These are phyloP conservation scores for Dipodomys ordii DNA, from an alignment of 2,113 vertebrate species.

Conservation along the genomic window DNA sequence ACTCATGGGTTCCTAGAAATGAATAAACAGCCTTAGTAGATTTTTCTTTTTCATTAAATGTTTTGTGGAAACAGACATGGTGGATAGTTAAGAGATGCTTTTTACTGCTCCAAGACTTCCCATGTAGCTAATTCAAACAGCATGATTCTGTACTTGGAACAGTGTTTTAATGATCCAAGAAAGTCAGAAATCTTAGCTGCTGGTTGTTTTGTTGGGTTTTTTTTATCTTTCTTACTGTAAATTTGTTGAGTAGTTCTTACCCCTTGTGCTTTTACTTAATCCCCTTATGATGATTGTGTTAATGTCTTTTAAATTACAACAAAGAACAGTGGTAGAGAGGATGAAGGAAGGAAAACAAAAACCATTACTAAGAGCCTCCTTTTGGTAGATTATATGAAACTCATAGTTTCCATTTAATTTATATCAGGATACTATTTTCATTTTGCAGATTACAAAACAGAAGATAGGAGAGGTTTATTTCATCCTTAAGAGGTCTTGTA, in stretches of 20 bases:
- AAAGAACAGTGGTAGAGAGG: neutral
- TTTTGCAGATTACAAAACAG: neutral
- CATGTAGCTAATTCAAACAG: neutral
- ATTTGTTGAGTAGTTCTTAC: neutral
- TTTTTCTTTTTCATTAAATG: neutral
- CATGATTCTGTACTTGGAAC: constrained; percentile 43
- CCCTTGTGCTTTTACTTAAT: neutral
- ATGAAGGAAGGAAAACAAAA: neutral
- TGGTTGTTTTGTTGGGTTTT: neutral
- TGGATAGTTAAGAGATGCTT: neutral
- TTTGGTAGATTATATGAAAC: constrained; percentile 7
- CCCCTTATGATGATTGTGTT: neutral
- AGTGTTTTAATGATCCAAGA: neutral
- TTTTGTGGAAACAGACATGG: neutral
- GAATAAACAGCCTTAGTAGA: neutral
- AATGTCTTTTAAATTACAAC: constrained; percentile 42
- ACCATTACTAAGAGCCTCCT: neutral
- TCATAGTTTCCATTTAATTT: neutral
- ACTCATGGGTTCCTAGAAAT: constrained; percentile 19
- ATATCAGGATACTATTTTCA: neutral
- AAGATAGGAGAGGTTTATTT: neutral
- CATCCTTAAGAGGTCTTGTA: neutral
- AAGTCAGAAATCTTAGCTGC: neutral
- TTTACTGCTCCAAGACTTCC: neutral
- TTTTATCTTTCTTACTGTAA: constrained; percentile 7